Evolutionary conservation across 2,113 vertebrate genomes (phyloP).

Genomic region (Tyto alba): DNA sequence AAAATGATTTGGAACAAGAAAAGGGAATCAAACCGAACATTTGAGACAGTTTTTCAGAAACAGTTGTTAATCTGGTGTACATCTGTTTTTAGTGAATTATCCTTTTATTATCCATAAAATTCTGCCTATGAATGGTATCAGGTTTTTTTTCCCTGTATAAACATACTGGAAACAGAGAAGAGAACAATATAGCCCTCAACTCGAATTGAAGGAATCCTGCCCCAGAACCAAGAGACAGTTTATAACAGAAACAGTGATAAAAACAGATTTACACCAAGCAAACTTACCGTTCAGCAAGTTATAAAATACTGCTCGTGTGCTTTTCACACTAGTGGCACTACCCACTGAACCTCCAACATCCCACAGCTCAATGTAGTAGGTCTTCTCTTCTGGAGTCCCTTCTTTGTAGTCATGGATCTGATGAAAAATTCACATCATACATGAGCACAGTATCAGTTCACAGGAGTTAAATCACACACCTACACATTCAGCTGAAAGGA

Average conservation of each 20-base stretch:
- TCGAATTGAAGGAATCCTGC: background rate
- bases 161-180: background rate
- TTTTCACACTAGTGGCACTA: slow-evolving; percentile 92
- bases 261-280: background rate
- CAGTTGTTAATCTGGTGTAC: background rate
- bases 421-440: slow-evolving; percentile 8
- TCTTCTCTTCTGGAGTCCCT: slow-evolving; percentile 96
- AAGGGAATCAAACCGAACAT: background rate
- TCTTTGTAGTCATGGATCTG: slow-evolving; percentile 98
- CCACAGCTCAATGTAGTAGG: slow-evolving; percentile 95
- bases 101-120: background rate
- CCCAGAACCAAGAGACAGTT: background rate
- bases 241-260: background rate
- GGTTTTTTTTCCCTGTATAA: background rate
- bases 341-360: slow-evolving; percentile 96
- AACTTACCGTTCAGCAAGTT: slow-evolving; percentile 90
- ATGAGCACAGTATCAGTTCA: background rate
- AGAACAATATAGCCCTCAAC: background rate
- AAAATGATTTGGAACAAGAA: background rate
- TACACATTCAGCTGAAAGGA: background rate
- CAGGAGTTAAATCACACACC: background rate
- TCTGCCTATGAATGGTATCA: fast-evolving
- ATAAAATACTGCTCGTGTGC: slow-evolving; percentile 96
- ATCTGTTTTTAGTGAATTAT: background rate
- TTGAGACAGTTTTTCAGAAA: background rate